Base-by-base conservation (phyloP, 1,140 invertebrate genomes). In the Leptinotarsa defecta region DNA sequence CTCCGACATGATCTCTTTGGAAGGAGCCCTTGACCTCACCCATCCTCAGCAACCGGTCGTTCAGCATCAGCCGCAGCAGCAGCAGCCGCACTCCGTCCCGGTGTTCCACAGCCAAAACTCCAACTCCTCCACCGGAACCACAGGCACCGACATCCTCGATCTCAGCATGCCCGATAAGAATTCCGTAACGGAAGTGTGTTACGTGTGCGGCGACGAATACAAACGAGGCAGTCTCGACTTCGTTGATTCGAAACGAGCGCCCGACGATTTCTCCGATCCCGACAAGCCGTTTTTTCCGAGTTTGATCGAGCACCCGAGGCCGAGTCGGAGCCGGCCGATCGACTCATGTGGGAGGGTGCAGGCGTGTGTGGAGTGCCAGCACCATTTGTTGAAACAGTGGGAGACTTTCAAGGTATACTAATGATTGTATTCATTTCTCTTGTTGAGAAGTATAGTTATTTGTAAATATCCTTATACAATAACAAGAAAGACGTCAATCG, bases 131-230 rank as follows among this genome's bases (percentile, higher is more conserved):
- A 80, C 82, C 1, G 81, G 78, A 43, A 70, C 68, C 13, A 57
- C 52, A 19, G 70, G 80, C 34, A 90, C 91, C 17, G 94, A 95
- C 81, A 94, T 95, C 78, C 86, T 96, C 68, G 95, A 96, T 86
- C 87, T 96, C 68, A 95, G 94, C 72, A 95, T 96, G 94, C 94
- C 95, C 3, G 94, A 95, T 82, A 96, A 96, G 87, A 95, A 96
- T 87, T 93, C 94, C 57, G 91, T 92, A 73, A 95, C 93, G 62
- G 94, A 95, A 88, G 94, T 95, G 22, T 96, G 93, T 85, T 94
- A 94, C 84, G 92, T 95, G 13, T 96, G 95, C 85, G 94, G 94
- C n/a, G 94, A 95, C 83, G 94, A 95, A 85, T 93, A 93, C 83
- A 91, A 91, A 74, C 88, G 92, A 73, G 94, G 94, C 52, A 94